Percentiles rank a stretch among this genome's conserved stretches.
These are phyloP conservation scores for Stichopus chloronotus DNA, from an alignment of 35 echinoderm and acorn worm species.

Conservation along the genomic window DNA sequence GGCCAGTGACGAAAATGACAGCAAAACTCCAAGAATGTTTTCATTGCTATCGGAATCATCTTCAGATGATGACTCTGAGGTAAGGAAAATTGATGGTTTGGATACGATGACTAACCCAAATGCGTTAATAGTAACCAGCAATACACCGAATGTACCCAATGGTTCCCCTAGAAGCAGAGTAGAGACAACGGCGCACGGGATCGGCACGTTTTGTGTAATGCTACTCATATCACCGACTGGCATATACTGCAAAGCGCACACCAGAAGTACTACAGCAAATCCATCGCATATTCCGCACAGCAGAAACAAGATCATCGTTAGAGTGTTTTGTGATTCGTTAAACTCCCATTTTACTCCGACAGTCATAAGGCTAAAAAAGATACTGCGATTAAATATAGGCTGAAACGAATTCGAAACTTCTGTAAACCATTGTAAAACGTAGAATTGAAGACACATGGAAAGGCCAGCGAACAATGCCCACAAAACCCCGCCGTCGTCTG, in stretches of 20 bases:
- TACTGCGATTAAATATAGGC: not conserved
- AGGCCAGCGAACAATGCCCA: not conserved
- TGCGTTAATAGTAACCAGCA: not conserved
- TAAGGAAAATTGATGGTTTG: conserved; percentile 12
- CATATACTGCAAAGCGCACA: not conserved
- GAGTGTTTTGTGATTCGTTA: not conserved
- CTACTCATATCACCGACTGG: not conserved
- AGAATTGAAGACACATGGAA: not conserved
- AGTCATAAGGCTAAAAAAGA: not conserved
- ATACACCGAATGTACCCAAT: not conserved
- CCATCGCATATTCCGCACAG: not conserved
- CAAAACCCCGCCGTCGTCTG: not conserved
- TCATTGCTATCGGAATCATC: not conserved
- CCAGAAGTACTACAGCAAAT: not conserved
- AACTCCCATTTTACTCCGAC: not conserved
- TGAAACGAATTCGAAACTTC: not conserved
- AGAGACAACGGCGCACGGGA: not conserved
- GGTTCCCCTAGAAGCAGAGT: not conserved
- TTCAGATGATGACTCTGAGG: not conserved
- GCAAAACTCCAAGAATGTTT: not conserved
- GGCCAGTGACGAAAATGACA: not conserved
- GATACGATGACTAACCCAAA: not conserved
- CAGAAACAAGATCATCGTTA: not conserved
- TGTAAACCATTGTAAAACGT: not conserved
- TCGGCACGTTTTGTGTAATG: not conserved